A percentile compares a stretch with the other conserved stretches of the same genome.
Conservation (phyloP, 2,797 vertebrate genomes). For the Muscicapa comitata region DNA sequence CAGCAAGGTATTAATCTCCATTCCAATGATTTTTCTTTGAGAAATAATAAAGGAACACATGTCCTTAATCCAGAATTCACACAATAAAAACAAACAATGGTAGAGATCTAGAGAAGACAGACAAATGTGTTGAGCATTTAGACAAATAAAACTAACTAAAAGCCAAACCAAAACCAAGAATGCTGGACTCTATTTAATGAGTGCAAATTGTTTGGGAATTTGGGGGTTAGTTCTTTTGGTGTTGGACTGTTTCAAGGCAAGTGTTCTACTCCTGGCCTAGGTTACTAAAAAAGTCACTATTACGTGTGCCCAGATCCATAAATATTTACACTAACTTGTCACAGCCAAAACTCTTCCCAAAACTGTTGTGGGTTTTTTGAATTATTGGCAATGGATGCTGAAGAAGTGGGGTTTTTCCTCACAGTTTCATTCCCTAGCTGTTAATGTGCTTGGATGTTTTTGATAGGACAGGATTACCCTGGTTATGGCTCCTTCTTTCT, state of each 20-base stretch:
- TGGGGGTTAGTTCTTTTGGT: not conserved
- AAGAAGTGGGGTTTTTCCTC: not conserved
- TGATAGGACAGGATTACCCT: conserved; percentile 10
- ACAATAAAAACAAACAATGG: not conserved
- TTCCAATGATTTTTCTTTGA: not conserved
- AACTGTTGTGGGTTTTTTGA: rapidly evolving
- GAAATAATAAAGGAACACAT: not conserved
- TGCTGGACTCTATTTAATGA: not conserved
- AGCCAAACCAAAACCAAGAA: not conserved
- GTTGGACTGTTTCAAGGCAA: not conserved
- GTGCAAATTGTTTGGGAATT: not conserved
- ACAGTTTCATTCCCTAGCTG: not conserved
- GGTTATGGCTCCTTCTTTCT: conserved; percentile 32
- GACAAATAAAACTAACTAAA: not conserved
- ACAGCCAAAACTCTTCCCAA: not conserved
- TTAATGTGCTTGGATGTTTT: conserved; percentile 19
- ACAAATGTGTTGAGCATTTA: not conserved
- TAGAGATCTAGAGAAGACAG: not conserved
- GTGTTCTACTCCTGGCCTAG: not conserved
- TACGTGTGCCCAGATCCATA: rapidly evolving
- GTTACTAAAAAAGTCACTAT: not conserved
- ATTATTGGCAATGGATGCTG: not conserved
- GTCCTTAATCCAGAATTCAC: not conserved
- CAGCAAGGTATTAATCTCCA: not conserved
- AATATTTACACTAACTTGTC: not conserved